Base-by-base conservation (phyloP, 2,888 invertebrate species). In the Lycia hirtaria region DNA sequence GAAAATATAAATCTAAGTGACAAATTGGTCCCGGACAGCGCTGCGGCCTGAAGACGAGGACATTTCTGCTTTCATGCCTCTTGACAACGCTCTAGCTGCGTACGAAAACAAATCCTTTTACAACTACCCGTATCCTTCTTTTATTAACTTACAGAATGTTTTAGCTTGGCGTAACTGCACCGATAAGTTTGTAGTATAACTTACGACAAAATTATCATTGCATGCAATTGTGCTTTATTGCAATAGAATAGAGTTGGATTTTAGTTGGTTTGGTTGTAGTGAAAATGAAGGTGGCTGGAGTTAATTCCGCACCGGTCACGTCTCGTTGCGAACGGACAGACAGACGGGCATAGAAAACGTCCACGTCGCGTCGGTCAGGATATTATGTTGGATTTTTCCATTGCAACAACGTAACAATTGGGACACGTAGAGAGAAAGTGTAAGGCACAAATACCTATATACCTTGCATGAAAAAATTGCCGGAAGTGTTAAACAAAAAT, bases 1-100 rank as follows among this genome's bases (percentile, higher is more conserved):
- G 84, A 84, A 80, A 76, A 81, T 84, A 87, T 88, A 87, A 88
- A 88, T 88, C 84, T 84, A 76, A 76, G 78, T 83, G 86, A 85
- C 85, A 87, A 84, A 86, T 86, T 83, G 81, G 83, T 81, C 78
- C 78, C 75, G 76, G 76, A 80, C 78, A 75, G 76, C 74, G 73
- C 80, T 78, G 80, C 57, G 75, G 74, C 73, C 75, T 79, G 79
- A 85, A 81, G 84, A 85, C 77, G 78, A 72, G 78, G 77, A 80
- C 78, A 75, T 73, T 77, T 75, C 79, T 79, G 79, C 77, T 78
- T 81, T 78, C 81, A 76, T 85, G 78, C 75, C 75, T 81, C 83
- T 80, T 81, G 82, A 85, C 83, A 83, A 80, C 78, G 80, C 79
- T 78, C 77, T 75, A 80, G 72, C 75, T 77, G 77, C 75, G 73